Evolutionary conservation across 2,797 vertebrate genomes (phyloP).

Genomic region (Scolopax bukidnonensis): DNA sequence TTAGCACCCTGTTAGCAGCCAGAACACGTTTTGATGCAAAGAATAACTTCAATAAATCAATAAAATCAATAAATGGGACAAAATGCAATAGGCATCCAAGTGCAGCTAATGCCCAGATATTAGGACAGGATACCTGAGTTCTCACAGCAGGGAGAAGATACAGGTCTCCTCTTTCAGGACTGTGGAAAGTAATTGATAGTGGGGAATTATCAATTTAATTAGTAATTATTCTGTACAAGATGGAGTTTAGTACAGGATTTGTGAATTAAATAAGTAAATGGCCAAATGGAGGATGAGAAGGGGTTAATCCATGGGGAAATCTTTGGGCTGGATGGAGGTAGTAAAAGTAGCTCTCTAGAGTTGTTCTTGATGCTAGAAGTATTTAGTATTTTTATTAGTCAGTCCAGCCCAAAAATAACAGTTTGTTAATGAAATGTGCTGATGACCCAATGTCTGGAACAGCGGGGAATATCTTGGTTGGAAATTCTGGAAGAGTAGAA

Average conservation of each 20-base stretch:
- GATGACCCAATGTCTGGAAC: conserved; percentile 49
- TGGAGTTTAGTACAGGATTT: neutral
- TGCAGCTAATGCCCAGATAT: neutral
- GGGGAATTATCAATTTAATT: neutral
- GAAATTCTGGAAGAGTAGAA: neutral
- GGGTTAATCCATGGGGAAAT: neutral
- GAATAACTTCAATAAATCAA: neutral
- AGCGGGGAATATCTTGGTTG: neutral
- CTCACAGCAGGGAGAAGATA: neutral
- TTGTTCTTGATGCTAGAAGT: neutral
- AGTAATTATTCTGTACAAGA: neutral
- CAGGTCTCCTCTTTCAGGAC: neutral
- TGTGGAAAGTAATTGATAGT: neutral
- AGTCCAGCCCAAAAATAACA: conserved; percentile 22
- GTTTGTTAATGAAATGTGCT: neutral
- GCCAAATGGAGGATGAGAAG: neutral
- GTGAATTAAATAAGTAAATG: neutral
- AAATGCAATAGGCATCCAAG: neutral
- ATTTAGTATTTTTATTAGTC: neutral
- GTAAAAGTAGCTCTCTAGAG: neutral
- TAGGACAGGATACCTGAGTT: neutral
- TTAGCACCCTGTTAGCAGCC: neutral
- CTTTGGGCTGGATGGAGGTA: conserved; percentile 9
- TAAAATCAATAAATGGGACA: neutral
- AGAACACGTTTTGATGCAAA: neutral